A percentile compares a stretch with the other conserved stretches of the same genome.
phyloP scores from a whole-genome alignment of 2,888 invertebrate genomes.

The Dioctria rufipes region DNA sequence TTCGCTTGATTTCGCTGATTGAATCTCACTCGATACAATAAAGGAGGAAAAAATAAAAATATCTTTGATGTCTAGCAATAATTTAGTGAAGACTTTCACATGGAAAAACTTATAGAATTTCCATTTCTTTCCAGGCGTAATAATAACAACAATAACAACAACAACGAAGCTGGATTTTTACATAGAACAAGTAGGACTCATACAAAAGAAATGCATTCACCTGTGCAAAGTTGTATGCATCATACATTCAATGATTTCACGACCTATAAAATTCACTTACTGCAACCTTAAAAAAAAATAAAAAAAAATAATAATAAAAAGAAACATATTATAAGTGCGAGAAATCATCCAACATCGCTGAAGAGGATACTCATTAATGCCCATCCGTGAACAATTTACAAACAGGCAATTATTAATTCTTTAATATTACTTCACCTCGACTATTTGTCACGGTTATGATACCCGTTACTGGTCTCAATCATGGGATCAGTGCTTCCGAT shows the following conservation, averaged over 20 bases:
- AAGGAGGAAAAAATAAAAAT: background rate
- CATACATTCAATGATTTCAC: background rate
- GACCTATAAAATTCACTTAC: slow-evolving; percentile 39
- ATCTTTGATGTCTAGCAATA: background rate
- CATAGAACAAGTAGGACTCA: slow-evolving; percentile 21
- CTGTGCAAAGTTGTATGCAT: background rate
- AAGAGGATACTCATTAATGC: background rate
- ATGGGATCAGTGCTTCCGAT: slow-evolving; percentile 6
- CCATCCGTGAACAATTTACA: slow-evolving; percentile 18
- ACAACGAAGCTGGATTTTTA: background rate
- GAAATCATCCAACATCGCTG: slow-evolving; percentile 12
- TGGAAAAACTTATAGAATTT: slow-evolving; percentile 11
- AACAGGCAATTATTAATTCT: slow-evolving; percentile 27
- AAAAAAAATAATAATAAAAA: no score
- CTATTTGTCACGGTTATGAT: slow-evolving; percentile 29
- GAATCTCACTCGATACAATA: background rate
- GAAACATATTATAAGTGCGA: background rate
- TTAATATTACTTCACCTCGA: background rate
- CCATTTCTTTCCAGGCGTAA: slow-evolving; percentile 2
- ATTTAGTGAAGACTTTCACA: slow-evolving; percentile 13
- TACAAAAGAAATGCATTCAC: slow-evolving; percentile 39
- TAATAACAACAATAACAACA: background rate
- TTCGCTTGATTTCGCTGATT: slow-evolving; percentile 4
- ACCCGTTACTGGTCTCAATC: background rate
- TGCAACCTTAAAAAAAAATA: slow-evolving; percentile 16